Percentiles rank a stretch among this genome's conserved stretches.
Evolutionary conservation across 2,113 vertebrate species (phyloP).

Genomic region (Toxotes chatareus): DNA sequence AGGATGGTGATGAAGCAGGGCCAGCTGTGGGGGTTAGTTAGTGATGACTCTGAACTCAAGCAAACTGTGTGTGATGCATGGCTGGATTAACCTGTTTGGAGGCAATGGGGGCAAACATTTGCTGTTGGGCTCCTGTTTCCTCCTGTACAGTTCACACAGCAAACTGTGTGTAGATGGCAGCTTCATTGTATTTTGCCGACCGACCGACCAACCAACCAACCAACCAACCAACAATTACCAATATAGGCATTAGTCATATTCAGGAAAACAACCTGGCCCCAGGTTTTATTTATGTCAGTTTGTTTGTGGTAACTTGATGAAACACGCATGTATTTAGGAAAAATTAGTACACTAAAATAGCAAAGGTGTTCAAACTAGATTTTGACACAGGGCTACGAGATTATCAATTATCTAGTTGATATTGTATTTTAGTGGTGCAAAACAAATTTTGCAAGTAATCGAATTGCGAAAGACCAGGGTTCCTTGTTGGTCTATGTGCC

Average conservation of each 20-base stretch:
- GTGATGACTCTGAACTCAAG: constrained; percentile 22
- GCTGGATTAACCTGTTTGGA: constrained; percentile 9
- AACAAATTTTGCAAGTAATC: background rate
- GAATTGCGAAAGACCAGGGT: background rate
- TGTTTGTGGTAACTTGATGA: background rate
- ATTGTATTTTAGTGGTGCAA: background rate
- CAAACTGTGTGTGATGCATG: constrained; percentile 14
- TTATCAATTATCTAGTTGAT: background rate
- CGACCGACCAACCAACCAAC: background rate
- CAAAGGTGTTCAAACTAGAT: background rate
- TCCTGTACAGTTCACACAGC: background rate
- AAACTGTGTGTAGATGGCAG: too few species aligned
- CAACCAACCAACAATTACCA: background rate
- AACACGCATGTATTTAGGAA: background rate
- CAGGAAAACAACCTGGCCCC: background rate
- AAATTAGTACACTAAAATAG: too few species aligned
- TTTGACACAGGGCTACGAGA: background rate
- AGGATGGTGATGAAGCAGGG: constrained; percentile 33
- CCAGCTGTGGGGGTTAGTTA: constrained; percentile 52
- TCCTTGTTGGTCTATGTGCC: background rate
- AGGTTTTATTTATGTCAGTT: background rate
- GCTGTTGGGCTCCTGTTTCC: background rate
- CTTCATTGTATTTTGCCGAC: background rate
- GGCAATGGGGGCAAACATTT: background rate
- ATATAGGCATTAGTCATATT: background rate